phyloP scores from a whole-genome alignment of 2,797 vertebrate species.

The Oryzias dopingdopingensis region DNA sequence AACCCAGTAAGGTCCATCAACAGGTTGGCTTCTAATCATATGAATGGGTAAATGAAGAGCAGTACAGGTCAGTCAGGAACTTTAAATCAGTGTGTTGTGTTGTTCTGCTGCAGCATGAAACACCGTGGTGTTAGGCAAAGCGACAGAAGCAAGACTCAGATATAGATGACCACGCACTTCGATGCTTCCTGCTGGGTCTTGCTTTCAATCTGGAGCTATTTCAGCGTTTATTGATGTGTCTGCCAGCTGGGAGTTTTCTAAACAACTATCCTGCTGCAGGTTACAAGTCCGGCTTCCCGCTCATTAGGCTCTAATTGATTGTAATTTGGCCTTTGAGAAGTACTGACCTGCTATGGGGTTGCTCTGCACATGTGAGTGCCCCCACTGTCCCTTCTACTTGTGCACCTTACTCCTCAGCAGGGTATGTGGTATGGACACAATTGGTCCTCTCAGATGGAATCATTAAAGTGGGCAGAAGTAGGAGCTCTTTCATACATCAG shows the following conservation, averaged over 20 bases:
- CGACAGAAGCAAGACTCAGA: slow-evolving; percentile 38
- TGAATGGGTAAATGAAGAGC: background rate
- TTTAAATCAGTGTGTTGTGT: slow-evolving; percentile 6
- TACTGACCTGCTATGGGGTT: slow-evolving; percentile 62
- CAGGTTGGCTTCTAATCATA: no score
- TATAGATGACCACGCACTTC: slow-evolving; percentile 57
- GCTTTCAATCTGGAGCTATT: slow-evolving; percentile 76
- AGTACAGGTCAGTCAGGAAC: background rate
- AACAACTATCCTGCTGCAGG: slow-evolving; percentile 70
- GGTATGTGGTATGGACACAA: slow-evolving; percentile 72
- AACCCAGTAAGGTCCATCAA: no score
- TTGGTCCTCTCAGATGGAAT: slow-evolving; percentile 72
- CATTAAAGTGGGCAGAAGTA: slow-evolving; percentile 73
- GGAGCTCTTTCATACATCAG: slow-evolving; percentile 68
- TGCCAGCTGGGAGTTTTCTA: slow-evolving; percentile 75
- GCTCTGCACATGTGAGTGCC: slow-evolving; percentile 66
- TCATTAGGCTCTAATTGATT: slow-evolving; percentile 84
- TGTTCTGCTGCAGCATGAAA: slow-evolving; percentile 11
- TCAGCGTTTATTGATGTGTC: slow-evolving; percentile 78
- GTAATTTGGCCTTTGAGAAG: slow-evolving; percentile 81
- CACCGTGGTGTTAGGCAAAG: slow-evolving; percentile 12
- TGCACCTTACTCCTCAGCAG: slow-evolving; percentile 75
- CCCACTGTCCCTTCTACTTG: slow-evolving; percentile 76
- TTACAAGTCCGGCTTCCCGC: slow-evolving; percentile 75
- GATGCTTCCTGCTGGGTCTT: slow-evolving; percentile 62